Base-by-base conservation (phyloP, 2,797 vertebrate species). In the Coendou prehensilis region DNA sequence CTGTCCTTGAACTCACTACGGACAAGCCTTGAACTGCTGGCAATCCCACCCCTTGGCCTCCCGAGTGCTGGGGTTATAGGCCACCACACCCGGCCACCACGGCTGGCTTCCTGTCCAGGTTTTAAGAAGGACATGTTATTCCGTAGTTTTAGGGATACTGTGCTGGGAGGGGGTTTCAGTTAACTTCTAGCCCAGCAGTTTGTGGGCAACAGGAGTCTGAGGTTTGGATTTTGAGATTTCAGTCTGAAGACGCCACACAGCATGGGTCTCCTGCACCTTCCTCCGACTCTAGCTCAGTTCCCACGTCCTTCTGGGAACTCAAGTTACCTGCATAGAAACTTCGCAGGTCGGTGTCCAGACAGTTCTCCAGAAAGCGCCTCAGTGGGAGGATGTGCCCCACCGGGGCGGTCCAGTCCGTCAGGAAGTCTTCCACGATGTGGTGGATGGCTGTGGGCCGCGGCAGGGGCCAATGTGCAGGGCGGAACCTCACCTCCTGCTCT, bases 361-460 rank as follows among this genome's bases (percentile, higher is more conserved):
- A 99, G 98, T 99, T 99, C 98, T 99, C 99, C 95, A 99, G 97
- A 97, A 99, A 99, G 26, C 99, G 99, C 23, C 99, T 98, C 95
- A 99, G 98, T 0, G 99, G 99, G 90, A 99, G 99, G 95, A 99
- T 98, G 98, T 99, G 99, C 76, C 99, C 99, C 0, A 99, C 96
- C 0, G 99, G 99, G 85, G 99, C 98, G 0, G 99, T 99, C 99
- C 99, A 99, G 97, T 99, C 99, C 0, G 99, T 99, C 85, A 99
- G 98, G 93, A 99, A 99, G 98, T 99, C 99, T 97, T 99, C 99
- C 57, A 99, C 98, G 37, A 99, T 98, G 98, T 99, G 99, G 98
- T 99, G 99, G 97, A 99, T 89, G 1, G 99, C 99, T 0, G 98
- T 97, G 26, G 99, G 99, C 45, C 99, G 98, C 1, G 99, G 99